Evolutionary conservation across 2,797 vertebrate genomes (phyloP).

Genomic region (Aldrovandia affinis): DNA sequence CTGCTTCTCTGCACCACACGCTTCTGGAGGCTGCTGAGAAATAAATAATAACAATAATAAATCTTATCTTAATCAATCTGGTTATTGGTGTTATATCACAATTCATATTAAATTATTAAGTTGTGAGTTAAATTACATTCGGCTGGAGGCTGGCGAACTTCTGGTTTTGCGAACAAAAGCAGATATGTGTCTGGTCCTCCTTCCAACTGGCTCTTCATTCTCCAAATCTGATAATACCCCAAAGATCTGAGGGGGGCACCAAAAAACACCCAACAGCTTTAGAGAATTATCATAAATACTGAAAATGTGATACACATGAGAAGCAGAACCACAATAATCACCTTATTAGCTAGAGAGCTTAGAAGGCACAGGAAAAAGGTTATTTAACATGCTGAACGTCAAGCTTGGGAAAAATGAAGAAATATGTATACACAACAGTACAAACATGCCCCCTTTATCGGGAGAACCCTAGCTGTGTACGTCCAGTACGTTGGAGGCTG

Average conservation of each 20-base stretch:
- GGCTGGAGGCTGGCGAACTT: constrained; percentile 71
- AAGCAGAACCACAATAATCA: background rate
- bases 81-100: background rate
- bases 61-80: background rate
- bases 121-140: constrained; percentile 70
- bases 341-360: background rate
- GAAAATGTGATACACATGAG: no score
- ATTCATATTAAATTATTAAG: background rate
- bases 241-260: constrained; percentile 66
- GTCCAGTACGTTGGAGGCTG: no score
- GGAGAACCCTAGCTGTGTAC: no score
- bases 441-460: no score
- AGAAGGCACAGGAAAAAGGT: no score
- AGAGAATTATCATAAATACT: background rate
- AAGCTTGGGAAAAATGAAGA: no score
- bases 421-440: no score
- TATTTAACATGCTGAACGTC: no score
- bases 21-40: constrained; percentile 59
- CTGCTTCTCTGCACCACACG: constrained; percentile 82
- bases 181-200: constrained; percentile 81
- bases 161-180: constrained; percentile 88
- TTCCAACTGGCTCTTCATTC: constrained; percentile 89
- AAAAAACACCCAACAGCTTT: background rate
- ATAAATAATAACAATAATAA: background rate
- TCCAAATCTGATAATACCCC: constrained; percentile 90